Percentiles rank a stretch among this genome's conserved stretches.
Evolutionary conservation across 2,113 vertebrate genomes (phyloP).

Genomic region (Ophthalmolycus amberensis): DNA sequence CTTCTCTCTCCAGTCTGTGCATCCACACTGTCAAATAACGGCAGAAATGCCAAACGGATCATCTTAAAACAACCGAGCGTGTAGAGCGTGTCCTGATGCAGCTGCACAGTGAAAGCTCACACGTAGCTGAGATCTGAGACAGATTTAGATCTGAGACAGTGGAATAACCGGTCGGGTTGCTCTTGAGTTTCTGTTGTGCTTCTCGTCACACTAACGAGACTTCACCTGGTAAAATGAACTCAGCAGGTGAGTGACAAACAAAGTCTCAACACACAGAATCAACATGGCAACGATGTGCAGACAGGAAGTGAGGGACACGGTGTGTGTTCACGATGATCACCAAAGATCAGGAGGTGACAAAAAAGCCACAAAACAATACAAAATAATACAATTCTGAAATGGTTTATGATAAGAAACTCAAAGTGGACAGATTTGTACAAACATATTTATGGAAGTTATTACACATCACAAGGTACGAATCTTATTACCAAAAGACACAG

Average conservation of each 20-base stretch:
- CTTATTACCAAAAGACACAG: background rate
- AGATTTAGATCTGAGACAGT: background rate
- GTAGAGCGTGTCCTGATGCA: background rate
- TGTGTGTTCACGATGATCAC: background rate
- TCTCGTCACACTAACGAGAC: background rate
- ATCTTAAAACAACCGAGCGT: background rate
- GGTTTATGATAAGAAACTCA: background rate
- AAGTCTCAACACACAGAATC: background rate
- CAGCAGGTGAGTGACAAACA: background rate
- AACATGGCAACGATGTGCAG: background rate
- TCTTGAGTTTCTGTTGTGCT: constrained; percentile 53
- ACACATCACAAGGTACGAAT: background rate
- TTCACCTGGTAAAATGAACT: background rate
- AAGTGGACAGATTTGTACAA: background rate
- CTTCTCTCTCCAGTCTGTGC: background rate
- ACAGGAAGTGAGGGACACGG: background rate
- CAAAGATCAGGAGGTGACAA: background rate
- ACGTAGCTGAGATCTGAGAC: constrained; percentile 10
- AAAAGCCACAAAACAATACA: background rate
- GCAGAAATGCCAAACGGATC: background rate
- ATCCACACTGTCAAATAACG: background rate
- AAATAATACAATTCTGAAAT: background rate
- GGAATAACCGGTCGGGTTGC: constrained; percentile 44
- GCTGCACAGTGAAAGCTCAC: constrained; percentile 2
- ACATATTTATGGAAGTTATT: background rate